These are phyloP conservation scores for Protonemura montana DNA, from an alignment of 2,888 invertebrate genomes.

Conservation along the genomic window DNA sequence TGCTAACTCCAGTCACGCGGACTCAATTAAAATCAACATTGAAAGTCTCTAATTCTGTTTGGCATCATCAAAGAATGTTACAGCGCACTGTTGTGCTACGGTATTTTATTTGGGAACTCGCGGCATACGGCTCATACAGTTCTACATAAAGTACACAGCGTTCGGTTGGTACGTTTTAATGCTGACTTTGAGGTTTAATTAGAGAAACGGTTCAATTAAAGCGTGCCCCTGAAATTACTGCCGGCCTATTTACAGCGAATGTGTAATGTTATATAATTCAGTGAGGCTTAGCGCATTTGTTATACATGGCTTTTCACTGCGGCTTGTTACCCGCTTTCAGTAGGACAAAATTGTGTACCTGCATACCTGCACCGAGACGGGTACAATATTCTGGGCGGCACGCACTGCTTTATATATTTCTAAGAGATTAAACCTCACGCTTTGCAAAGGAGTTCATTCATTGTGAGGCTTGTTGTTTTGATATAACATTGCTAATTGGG, in stretches of 20 bases:
- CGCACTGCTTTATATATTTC: not conserved
- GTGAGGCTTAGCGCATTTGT: not conserved
- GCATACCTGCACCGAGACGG: not conserved
- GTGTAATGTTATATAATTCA: constrained; percentile 3
- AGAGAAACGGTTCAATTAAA: constrained; percentile 20
- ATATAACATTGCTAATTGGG: not conserved
- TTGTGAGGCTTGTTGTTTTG: not conserved
- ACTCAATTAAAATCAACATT: constrained; percentile 21
- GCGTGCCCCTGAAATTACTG: constrained; percentile 26
- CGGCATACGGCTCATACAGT: not conserved
- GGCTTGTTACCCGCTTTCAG: too few relatives aligned
- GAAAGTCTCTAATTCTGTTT: constrained; percentile 17
- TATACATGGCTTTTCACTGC: not conserved
- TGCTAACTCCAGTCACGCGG: not conserved
- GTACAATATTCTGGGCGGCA: not conserved
- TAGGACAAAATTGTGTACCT: too few relatives aligned
- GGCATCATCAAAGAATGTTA: constrained; percentile 16
- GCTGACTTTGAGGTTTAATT: constrained; percentile 33
- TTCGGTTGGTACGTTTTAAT: constrained; percentile 9
- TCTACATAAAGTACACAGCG: not conserved
- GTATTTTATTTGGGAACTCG: not conserved
- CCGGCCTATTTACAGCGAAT: not conserved
- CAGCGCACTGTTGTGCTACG: not conserved
- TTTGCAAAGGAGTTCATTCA: not conserved
- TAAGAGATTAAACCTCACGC: not conserved